Evolutionary conservation across 2,888 invertebrate genomes (phyloP).

Genomic region (Argyra leucocephala): DNA sequence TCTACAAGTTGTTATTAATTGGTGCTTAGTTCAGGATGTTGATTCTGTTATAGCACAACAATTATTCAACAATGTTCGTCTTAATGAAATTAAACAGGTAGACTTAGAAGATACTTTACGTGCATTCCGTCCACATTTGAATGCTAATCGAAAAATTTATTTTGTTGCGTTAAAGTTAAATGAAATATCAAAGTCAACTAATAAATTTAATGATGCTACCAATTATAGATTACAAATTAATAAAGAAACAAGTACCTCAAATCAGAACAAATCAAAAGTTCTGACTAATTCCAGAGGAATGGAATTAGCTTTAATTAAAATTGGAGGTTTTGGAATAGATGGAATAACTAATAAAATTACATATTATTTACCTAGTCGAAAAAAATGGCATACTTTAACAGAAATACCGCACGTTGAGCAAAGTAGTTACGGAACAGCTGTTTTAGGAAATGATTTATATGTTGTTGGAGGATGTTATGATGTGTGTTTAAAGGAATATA

Average conservation of each 20-base stretch:
- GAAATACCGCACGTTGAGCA: slow-evolving; percentile 64
- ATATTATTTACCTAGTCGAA: slow-evolving; percentile 50
- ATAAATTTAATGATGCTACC: neutral
- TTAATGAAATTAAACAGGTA: slow-evolving; percentile 29
- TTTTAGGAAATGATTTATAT: slow-evolving; percentile 57
- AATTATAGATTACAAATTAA: neutral
- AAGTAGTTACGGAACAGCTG: slow-evolving; percentile 62
- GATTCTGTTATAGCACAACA: slow-evolving; percentile 24
- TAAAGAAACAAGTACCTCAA: neutral
- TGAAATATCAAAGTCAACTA: neutral
- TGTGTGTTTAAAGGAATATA: slow-evolving; percentile 54
- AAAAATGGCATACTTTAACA: slow-evolving; percentile 56
- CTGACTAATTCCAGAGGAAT: slow-evolving; percentile 57
- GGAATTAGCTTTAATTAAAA: slow-evolving; percentile 57
- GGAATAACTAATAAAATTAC: slow-evolving; percentile 61
- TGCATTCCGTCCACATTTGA: slow-evolving; percentile 6
- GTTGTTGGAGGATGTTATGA: slow-evolving; percentile 65
- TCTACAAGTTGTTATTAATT: slow-evolving; percentile 50
- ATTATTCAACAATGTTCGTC: slow-evolving; percentile 32
- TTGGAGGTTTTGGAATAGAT: slow-evolving; percentile 58
- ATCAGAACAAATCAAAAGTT: neutral
- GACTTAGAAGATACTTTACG: slow-evolving; percentile 18
- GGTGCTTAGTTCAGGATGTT: slow-evolving; percentile 42
- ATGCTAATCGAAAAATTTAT: neutral
- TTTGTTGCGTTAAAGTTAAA: neutral